These are phyloP conservation scores for Julus scanicus DNA, from an alignment of 2,888 invertebrate genomes.

Conservation along the genomic window DNA sequence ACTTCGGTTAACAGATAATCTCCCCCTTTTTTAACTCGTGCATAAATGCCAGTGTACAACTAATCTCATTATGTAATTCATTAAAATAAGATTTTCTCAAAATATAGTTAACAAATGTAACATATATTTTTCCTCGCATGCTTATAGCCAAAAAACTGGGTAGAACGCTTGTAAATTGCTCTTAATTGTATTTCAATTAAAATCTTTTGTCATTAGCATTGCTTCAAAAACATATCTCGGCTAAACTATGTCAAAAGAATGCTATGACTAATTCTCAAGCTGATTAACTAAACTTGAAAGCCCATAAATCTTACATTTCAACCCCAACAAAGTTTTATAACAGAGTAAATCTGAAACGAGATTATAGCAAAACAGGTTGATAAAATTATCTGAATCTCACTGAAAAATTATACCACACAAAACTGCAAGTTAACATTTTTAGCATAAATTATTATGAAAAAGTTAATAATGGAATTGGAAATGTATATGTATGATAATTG, in stretches of 20 bases:
- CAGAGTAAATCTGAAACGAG: background rate
- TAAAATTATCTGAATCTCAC: no score
- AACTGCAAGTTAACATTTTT: no score
- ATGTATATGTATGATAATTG: no score
- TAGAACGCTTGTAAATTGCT: conserved; percentile 5
- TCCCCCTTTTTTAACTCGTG: background rate
- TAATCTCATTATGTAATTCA: conserved; percentile 3
- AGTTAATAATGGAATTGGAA: no score
- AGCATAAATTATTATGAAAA: no score
- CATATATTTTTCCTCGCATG: background rate
- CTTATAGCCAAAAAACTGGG: background rate
- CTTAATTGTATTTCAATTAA: conserved; percentile 6
- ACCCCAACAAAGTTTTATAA: background rate
- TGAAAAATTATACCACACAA: no score
- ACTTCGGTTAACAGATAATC: conserved; percentile 27
- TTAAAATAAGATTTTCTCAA: background rate
- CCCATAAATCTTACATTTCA: background rate
- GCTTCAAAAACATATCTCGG: background rate
- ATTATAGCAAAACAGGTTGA: background rate
- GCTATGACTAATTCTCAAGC: background rate
- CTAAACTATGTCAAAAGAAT: background rate
- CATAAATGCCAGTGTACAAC: background rate
- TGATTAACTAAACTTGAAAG: background rate
- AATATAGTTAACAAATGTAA: background rate
- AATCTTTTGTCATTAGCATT: background rate